phyloP scores from a whole-genome alignment of 1,140 invertebrate genomes.

The Leptinotarsa texana region DNA sequence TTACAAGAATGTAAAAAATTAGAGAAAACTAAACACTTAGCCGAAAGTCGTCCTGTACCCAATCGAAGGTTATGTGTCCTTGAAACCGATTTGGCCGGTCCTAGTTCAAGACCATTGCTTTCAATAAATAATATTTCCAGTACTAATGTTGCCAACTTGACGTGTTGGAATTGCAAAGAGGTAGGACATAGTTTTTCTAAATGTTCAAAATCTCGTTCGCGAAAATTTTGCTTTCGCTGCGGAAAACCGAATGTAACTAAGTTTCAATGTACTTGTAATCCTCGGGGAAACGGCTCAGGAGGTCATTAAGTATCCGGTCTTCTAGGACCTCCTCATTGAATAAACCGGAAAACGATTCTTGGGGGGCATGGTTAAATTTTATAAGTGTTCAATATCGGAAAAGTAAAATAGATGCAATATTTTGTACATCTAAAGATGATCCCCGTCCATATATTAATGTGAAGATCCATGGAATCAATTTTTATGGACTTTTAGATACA shows the following conservation, averaged over 20 bases:
- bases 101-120: neutral
- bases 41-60: neutral
- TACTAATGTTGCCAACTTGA: neutral
- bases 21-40: slow-evolving; percentile 13
- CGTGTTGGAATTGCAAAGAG: slow-evolving; percentile 11
- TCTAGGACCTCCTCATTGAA: neutral
- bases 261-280: slow-evolving; percentile 11
- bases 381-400: neutral
- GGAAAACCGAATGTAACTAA: slow-evolving; percentile 16
- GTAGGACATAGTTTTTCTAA: slow-evolving; percentile 10
- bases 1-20: slow-evolving; percentile 11
- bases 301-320: slow-evolving; percentile 9
- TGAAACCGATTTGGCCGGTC: slow-evolving; percentile 19
- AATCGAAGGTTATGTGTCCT: neutral
- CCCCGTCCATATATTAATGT: slow-evolving; percentile 20
- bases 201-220: neutral
- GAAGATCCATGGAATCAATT: slow-evolving; percentile 6
- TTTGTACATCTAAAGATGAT: slow-evolving; percentile 6
- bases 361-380: slow-evolving; percentile 19
- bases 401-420: neutral
- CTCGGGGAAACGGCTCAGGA: slow-evolving; percentile 11
- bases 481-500: slow-evolving; percentile 24
- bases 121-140: slow-evolving; percentile 5
- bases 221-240: slow-evolving; percentile 19
- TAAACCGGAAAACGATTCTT: slow-evolving; percentile 1